Base-by-base conservation (phyloP, 2,113 vertebrate genomes). In the Zootoca vivipara region DNA sequence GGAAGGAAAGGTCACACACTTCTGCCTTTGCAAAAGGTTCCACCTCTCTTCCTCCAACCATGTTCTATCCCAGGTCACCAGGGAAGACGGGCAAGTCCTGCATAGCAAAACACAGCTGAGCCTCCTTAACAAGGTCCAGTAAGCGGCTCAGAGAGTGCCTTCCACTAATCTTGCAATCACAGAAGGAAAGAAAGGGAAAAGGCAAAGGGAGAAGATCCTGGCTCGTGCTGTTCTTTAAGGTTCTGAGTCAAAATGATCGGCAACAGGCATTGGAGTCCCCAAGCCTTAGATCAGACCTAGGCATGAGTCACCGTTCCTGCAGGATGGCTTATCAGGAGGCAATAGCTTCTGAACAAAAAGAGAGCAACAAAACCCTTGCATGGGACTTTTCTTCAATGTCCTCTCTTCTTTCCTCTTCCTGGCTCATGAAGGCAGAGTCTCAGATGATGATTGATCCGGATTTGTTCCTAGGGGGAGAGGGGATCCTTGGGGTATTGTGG, bases 81-180 rank as follows among this genome's bases (percentile, higher is more conserved):
- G 84, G 56, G 84, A 85, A 65, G 73, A 24, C 18, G 24, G n/a
- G 83, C 46, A 58, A 85, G n/a, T 74, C 83, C 83, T 85, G 70
- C 33, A 24, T 35, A 77, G 72, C 83, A 74, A 85, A 85, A 85
- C 33, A 30, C 72, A 85, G 84, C 84, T 78, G 33, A 65, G 84
- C 56, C 16, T 15, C 65, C 12, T n/a, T 42, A 35, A 84, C 20
- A 85, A 77, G 52, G n/a, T 85, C 72, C 72, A 64, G 83, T 16
- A 77, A 77, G 26, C 58, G 12, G n/a, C 35, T 85, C 73, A 10
- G 52, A 85, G 26, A 74, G 13, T 28, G 70, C 5, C n/a, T 74
- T 28, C 46, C 33, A 18, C 56, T 85, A 75, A 64, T 75, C 72
- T 64, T 85, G 84, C 24, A 64, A 77, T 3, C 35, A 58, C 26